These are phyloP conservation scores for Chrosomus eos DNA, from an alignment of 2,797 vertebrate genomes.

Conservation along the genomic window DNA sequence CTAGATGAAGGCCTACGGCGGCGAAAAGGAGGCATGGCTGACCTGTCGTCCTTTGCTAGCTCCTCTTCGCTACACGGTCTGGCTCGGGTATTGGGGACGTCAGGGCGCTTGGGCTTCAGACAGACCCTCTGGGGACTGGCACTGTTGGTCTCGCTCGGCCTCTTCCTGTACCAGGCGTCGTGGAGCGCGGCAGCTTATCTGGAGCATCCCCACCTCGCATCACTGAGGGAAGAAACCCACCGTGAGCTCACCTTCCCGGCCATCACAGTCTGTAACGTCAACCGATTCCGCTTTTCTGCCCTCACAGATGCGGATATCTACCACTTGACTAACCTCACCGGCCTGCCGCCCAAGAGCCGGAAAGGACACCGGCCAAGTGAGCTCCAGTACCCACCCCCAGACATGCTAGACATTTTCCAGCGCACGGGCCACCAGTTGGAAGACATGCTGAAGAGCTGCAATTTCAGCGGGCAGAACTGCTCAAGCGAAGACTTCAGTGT, in stretches of 20 bases:
- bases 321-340: conserved; percentile 96
- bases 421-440: conserved; percentile 96
- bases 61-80: conserved; percentile 95
- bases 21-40: conserved; percentile 70
- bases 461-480: conserved; percentile 97
- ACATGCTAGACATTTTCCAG: conserved; percentile 99
- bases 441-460: conserved; percentile 99
- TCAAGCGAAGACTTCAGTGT: conserved; percentile 93
- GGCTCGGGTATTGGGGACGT: conserved; percentile 89
- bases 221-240: conserved; percentile 88
- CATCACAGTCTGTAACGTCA: conserved; percentile 98
- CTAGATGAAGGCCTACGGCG: conserved; percentile 86
- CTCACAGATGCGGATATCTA: conserved; percentile 98
- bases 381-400: conserved; percentile 92
- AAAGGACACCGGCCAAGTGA: conserved; percentile 93
- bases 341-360: conserved; percentile 95
- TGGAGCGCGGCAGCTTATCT: conserved; percentile 93
- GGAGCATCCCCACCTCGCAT: conserved; percentile 91
- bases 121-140: conserved; percentile 94
- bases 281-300: conserved; percentile 95
- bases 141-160: conserved; percentile 88
- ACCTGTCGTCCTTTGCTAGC: conserved; percentile 92
- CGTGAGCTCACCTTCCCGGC: conserved; percentile 93
- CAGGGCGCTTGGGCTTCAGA: conserved; percentile 85
- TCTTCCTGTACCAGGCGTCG: conserved; percentile 93